Evolutionary conservation across 2,888 invertebrate species (phyloP).

Genomic region (Galerucella pusilla): DNA sequence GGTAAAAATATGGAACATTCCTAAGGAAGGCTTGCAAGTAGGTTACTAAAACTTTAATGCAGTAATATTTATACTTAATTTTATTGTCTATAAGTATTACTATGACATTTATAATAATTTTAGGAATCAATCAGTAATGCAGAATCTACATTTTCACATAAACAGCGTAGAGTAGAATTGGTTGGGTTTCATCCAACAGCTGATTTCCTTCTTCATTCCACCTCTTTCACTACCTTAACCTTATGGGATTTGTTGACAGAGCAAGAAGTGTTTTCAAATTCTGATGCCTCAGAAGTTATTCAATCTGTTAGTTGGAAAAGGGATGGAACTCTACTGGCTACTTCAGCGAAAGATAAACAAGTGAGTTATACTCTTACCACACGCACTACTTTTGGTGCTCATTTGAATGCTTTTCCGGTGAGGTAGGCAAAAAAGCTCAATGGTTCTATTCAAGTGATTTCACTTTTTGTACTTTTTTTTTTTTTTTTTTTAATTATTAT

Average conservation of each 20-base stretch:
- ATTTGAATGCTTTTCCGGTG: no score
- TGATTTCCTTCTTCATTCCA: constrained; percentile 88
- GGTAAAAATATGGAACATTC: constrained; percentile 92
- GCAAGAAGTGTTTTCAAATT: constrained; percentile 80
- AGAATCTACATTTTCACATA: constrained; percentile 84
- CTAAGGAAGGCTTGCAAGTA: constrained; percentile 75
- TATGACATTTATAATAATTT: constrained; percentile 11
- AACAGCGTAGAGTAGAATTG: constrained; percentile 87
- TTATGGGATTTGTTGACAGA: constrained; percentile 89
- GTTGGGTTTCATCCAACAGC: constrained; percentile 93
- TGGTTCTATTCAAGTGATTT: no score
- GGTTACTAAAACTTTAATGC: neutral
- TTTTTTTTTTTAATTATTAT: no score
- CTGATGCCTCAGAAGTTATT: constrained; percentile 82
- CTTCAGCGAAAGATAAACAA: constrained; percentile 92
- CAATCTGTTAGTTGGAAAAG: constrained; percentile 92
- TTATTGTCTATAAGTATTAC: neutral
- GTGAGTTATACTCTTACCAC: constrained; percentile 28
- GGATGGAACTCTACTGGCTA: constrained; percentile 84
- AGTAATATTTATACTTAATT: neutral
- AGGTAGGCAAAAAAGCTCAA: no score
- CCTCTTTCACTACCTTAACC: constrained; percentile 83
- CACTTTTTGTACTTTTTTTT: no score
- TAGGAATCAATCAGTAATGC: constrained; percentile 80
- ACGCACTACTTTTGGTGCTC: no score